Evolutionary conservation across 2,797 vertebrate species (phyloP), one percentile per base, ranked within the genome.

Genomic region (Dermochelys coriacea): DNA sequence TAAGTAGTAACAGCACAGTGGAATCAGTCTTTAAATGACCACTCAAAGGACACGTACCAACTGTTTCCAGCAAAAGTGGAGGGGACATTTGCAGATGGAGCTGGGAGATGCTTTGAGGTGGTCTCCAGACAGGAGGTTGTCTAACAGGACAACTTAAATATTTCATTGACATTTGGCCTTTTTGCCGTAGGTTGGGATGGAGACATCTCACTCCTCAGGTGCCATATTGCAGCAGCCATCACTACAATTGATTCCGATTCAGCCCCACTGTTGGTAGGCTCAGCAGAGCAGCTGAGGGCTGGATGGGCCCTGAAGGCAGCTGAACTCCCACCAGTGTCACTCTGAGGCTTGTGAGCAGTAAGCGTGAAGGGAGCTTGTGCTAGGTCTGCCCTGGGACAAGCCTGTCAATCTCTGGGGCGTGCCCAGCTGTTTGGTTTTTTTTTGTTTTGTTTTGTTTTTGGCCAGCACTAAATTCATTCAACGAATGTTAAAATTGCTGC

Each of bases 1-100:
- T 25, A 0, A 16, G 0, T 1, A 27, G 0, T 1, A 12, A 8
- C 9, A 61, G 64, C 0, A 0, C 59, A 2, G 59, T 4, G 78
- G 29, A 34, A 27, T 1, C 19, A 4, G 68, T 29, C 2, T 27
- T 3, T 75, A 45, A 68, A 68, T n/a, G 59, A n/a, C 18, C 21
- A 21, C 68, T 74, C 19, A 25, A 25, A 27, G 12, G 41, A 47
- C 41, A 47, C 12, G 5, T 25, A 25, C 37, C 41, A 25, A 12
- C 41, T 75, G n/a, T 21, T 71, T 23, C 37, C 19, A 23, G n/a
- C 37, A 41, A 71, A 71, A 10, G n/a, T 71, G n/a, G n/a, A 37
- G 64, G 18, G n/a, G 41, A 47, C 29, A 41, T 3, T 47, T 16
- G 41, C 25, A 4, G 23, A 29, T 71, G 41, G 71, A 75, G 71